Base-by-base conservation (phyloP, 2,797 vertebrate species). In the Chelonia mydas region DNA sequence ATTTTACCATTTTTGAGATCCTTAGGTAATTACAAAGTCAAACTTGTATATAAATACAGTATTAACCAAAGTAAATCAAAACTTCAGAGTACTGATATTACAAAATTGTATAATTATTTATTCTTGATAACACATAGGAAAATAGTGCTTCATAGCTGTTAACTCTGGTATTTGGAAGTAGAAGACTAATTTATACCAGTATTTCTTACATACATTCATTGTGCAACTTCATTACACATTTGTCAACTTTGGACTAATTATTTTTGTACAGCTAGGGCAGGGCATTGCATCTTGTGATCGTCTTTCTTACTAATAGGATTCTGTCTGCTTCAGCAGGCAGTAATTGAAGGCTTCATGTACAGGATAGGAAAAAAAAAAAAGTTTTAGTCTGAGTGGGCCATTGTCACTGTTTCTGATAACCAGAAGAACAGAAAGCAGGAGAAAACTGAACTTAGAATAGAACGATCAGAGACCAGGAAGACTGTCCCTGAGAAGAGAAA, bases 281-380 rank as follows among this genome's bases (percentile, higher is more conserved):
- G 98, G 97, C 98, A 97, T 88, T 95, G 98, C 97, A 95, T 98
- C 98, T 97, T 98, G 97, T 98, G 98, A 98, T 98, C 91, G 97
- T 98, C 98, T 98, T 98, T 98, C 97, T 98, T 98, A 97, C 98
- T 99, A 99, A 99, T 99, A 99, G 98, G 98, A 99, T 99, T 99
- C 98, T 98, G 98, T 99, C 98, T 99, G 99, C 99, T 99, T 99
- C 98, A 99, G 98, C 98, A 98, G 98, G 96, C 98, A 98, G 98
- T 99, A 99, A 99, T 99, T 99, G 99, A 99, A 99, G 98, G 98
- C 97, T 98, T 98, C 98, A 96, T 98, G 98, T 99, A 97, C 87
- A 92, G 96, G 96, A 95, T 96, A 96, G 86, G 11, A 2, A 83
- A 94, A 96, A 11, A 83, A 94, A 96, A 97, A 97, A 98, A 98